Conservation (phyloP, 2,113 vertebrate species). For the Cephalopterus ornatus region DNA sequence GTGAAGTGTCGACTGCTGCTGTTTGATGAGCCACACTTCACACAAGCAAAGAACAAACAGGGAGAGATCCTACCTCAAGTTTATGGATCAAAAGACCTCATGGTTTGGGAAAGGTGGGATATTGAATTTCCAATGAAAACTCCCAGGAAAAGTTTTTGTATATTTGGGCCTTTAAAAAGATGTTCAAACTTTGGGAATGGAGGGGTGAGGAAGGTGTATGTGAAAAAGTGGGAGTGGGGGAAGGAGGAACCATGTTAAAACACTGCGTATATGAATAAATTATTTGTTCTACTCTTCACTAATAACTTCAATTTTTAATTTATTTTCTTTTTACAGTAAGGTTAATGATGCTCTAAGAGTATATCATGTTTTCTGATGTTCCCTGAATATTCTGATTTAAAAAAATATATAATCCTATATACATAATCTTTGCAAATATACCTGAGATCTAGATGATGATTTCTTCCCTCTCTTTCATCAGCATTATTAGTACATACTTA, state of each 20-base stretch:
- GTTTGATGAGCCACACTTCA: background rate
- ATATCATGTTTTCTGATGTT: background rate
- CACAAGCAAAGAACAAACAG: background rate
- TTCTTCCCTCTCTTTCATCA: background rate
- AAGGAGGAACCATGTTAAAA: background rate
- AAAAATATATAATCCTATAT: background rate
- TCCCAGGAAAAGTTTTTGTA: background rate
- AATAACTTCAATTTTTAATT: background rate
- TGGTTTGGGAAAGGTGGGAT: background rate
- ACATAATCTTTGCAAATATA: background rate
- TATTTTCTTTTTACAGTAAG: background rate
- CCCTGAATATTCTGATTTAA: background rate
- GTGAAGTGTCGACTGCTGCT: background rate
- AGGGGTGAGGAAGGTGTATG: fast-evolving
- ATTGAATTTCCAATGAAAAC: background rate
- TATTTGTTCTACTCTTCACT: background rate
- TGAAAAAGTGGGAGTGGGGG: background rate
- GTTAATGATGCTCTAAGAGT: background rate
- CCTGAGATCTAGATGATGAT: background rate
- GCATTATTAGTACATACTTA: background rate
- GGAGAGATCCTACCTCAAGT: background rate
- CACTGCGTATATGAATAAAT: background rate
- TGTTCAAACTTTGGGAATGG: background rate
- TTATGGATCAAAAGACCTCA: background rate
- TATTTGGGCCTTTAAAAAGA: background rate